Conservation (phyloP, 2,113 vertebrate genomes). For the Phrynosoma platyrhinos region DNA sequence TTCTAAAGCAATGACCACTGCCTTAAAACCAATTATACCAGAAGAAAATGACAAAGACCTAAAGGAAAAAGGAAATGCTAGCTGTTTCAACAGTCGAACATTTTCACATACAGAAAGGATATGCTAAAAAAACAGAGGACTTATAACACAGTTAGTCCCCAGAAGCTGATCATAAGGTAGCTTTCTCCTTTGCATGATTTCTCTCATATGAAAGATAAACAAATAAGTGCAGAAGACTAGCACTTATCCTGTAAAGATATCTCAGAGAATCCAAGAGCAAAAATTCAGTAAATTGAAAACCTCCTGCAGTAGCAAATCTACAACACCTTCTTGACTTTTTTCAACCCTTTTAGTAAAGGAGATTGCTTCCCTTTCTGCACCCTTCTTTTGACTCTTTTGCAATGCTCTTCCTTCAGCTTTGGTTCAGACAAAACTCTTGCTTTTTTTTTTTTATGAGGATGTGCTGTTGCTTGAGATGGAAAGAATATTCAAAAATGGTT, state of each 20-base stretch:
- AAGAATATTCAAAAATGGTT: too few relatives aligned
- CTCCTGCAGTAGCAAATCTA: neutral
- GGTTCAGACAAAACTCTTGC: neutral
- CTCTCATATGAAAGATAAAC: neutral
- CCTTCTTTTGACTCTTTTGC: neutral
- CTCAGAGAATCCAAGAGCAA: neutral
- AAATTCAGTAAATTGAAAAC: neutral
- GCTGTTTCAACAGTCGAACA: neutral
- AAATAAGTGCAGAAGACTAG: neutral
- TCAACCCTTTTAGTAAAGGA: neutral
- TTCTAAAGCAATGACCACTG: constrained; percentile 29
- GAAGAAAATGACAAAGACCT: constrained; percentile 45
- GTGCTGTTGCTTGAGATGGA: too few relatives aligned
- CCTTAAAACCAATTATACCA: constrained; percentile 40
- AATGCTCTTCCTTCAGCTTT: neutral
- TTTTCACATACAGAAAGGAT: neutral
- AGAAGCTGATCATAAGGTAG: neutral
- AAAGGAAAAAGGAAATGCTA: constrained; percentile 6
- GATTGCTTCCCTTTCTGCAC: too few relatives aligned
- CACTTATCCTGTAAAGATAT: neutral
- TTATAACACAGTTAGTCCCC: too few relatives aligned
- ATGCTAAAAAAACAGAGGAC: neutral
- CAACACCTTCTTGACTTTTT: neutral
- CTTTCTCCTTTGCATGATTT: neutral
- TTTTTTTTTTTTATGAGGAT: neutral